phyloP scores from a whole-genome alignment of 2,888 invertebrate species.

The Dorcus hopei region DNA sequence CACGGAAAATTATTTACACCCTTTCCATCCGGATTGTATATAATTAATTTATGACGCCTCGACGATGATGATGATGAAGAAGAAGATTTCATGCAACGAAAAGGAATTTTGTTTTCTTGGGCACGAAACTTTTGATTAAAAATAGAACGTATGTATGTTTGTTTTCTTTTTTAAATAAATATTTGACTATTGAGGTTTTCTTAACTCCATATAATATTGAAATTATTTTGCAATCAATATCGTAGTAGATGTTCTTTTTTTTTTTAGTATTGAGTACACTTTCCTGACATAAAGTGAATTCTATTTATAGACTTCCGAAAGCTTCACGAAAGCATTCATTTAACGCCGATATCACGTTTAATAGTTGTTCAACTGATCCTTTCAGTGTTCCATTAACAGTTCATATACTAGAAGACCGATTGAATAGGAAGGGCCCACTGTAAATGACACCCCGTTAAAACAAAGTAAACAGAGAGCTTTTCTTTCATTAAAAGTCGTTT shows the following conservation, averaged over 20 bases:
- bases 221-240: neutral
- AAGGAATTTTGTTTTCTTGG: neutral
- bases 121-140: neutral
- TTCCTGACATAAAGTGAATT: no score
- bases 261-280: no score
- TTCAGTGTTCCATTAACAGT: no score
- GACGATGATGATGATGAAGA: neutral
- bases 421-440: no score
- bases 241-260: neutral
- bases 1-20: slow-evolving; percentile 47
- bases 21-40: slow-evolving; percentile 48
- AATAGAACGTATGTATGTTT: neutral
- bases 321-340: no score
- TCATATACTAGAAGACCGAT: no score
- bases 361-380: no score
- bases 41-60: neutral
- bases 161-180: neutral
- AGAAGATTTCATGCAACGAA: neutral
- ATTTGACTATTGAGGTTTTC: neutral
- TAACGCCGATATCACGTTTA: no score
- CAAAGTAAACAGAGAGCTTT: no score
- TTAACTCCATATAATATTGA: neutral
- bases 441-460: no score
- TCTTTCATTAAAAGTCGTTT: no score
- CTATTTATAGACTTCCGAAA: no score